Evolutionary conservation across 2,888 invertebrate genomes (phyloP).

Genomic region (Arctia plantaginis): DNA sequence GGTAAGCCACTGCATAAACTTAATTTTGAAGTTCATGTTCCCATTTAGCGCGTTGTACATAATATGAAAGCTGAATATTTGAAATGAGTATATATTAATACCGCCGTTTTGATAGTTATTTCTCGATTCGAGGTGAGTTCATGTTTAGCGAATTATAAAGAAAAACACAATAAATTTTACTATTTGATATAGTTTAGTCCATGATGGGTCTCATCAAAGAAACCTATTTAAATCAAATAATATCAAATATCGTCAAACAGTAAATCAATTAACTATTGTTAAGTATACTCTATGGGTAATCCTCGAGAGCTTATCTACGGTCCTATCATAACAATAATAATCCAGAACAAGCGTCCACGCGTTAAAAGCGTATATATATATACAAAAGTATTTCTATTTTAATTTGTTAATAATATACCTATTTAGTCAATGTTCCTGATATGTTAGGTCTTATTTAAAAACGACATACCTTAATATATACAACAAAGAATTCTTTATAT

Average conservation of each 20-base stretch:
- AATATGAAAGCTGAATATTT: too few species aligned
- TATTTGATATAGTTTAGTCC: not conserved
- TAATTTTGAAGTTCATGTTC: not conserved
- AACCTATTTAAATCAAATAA: not conserved
- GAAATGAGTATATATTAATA: not conserved
- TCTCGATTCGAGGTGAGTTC: too few species aligned
- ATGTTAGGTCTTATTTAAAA: constrained; percentile 42
- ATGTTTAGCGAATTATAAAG: not conserved
- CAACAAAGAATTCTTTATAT: constrained; percentile 34
- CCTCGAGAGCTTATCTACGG: not conserved
- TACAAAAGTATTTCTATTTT: constrained; percentile 31
- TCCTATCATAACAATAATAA: constrained; percentile 2
- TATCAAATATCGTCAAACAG: not conserved
- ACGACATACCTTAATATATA: constrained; percentile 37
- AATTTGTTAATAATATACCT: constrained; percentile 26
- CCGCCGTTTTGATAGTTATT: not conserved
- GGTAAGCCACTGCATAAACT: too few species aligned
- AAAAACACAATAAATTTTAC: too few species aligned
- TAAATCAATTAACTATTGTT: not conserved
- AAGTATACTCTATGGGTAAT: not conserved
- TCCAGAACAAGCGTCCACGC: constrained; percentile 3
- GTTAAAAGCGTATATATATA: constrained; percentile 27
- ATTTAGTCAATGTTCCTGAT: constrained; percentile 34
- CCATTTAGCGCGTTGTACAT: not conserved
- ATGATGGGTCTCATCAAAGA: not conserved